Evolutionary conservation across 2,113 vertebrate genomes (phyloP), one percentile per base, ranked within the genome.

Genomic region (Archilochus colubris): DNA sequence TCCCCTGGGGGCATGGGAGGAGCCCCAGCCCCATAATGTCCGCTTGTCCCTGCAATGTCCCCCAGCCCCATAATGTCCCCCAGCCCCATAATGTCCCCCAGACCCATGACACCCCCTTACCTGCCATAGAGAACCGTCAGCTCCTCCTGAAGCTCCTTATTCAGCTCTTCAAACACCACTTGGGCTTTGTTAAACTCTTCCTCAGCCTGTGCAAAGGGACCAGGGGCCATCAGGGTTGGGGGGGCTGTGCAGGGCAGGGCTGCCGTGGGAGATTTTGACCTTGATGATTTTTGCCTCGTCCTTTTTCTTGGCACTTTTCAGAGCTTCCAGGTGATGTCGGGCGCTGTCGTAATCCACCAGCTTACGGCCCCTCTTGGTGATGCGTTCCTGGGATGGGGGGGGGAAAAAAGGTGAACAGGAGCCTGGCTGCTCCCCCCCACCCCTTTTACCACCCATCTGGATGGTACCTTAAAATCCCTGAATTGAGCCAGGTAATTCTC

Each of bases 401-500:
- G 33, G 33, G 33, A 33, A 33, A 33, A 33, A 5, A n/a, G 27
- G 70, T 69, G 28, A 82, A 61, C 20, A 73, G 4, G 27, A 38
- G 46, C 14, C 19, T 0, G 13, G 3, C 18, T 7, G 12, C 6
- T 1, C 6, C 6, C 9, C 5, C 1, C 7, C 12, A 12, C 23
- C 13, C 22, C 23, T 1, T 2, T 3, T 21, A 6, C 14, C 2
- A 0, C 3, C 0, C 22, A 1, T 0, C 7, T 38, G 36, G 6
- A 3, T 15, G 48, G n/a, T 95, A 99, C 99, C 98, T 98, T 98
- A 59, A 99, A 95, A 55, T 99, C 99, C 38, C 98, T 97, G 66
- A 99, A 99, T 91, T 99, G 99, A 82, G 97, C 96, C 93, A 99
- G 97, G 61, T 99, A 99, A 69, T 98, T 98, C 97, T 99, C 98